Evolutionary conservation across 1,140 invertebrate species (phyloP), one percentile per base, ranked within the genome.

Genomic region (Drosophila albomicans): DNA sequence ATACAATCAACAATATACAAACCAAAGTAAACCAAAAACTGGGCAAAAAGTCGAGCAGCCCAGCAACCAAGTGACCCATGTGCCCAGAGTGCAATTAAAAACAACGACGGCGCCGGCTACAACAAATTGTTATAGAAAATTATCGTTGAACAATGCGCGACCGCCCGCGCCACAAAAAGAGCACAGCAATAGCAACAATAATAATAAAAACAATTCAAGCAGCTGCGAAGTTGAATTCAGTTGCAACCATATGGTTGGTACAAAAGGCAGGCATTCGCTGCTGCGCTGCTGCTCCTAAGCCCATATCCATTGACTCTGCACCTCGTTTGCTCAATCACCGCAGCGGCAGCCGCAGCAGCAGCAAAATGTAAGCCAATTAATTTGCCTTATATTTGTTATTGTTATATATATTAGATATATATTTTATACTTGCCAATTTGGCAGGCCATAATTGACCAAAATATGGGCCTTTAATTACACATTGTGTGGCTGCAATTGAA

Each of bases 401-500:
- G 3, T 45, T 46, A 20, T 2, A 57, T 20, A 11, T 57, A 10
- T 1, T 48, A 7, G 1, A 52, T 32, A n/a, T 52, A 54, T 38
- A 35, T 35, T 25, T 38, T 30, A 61, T 32, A 15, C 28, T 78
- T 69, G 81, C 54, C 85, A 82, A 80, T 78, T 80, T 62, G 52
- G 64, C 70, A 52, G 69, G 45, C 66, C 57, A 74, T 82, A 82
- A 88, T 88, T 68, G 78, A 62, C 69, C 77, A 61, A 75, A 89
- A 85, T 89, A 89, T 89, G 85, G 78, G 28, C 78, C 85, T 89
- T 89, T 89, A 89, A 89, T 89, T 89, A 76, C 75, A 56, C 69
- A 78, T 73, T 82, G 71, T 81, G 72, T 82, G 75, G 80, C 77
- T 63, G 70, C 71, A 81, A 86, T 86, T 81, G 85, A 77, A 73